Evolutionary conservation across 2,888 invertebrate genomes (phyloP).

Genomic region (Drosophila mimica): DNA sequence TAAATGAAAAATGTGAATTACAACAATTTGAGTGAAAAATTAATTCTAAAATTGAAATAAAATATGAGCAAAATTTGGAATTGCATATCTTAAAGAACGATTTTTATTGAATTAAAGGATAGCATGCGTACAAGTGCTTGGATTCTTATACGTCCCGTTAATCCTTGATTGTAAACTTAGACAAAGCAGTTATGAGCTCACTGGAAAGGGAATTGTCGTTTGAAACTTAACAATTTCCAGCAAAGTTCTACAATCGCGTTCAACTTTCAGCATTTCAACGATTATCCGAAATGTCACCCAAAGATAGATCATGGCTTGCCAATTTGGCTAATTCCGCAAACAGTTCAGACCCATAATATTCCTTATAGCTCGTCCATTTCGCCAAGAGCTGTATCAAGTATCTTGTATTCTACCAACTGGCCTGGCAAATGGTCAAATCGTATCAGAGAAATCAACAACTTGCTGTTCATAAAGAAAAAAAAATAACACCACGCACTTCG

Average conservation of each 20-base stretch:
- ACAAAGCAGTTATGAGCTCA: background rate
- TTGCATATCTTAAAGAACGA: background rate
- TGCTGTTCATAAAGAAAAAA: background rate
- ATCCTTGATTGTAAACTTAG: background rate
- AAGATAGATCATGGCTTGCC: background rate
- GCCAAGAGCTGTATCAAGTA: background rate
- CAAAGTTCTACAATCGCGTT: background rate
- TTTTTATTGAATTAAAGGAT: background rate
- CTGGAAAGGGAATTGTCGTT: background rate
- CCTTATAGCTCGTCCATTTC: too few species aligned
- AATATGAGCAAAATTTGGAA: slow-evolving; percentile 1
- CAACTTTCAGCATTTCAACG: background rate
- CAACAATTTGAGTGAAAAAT: slow-evolving; percentile 10
- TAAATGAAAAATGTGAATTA: slow-evolving; percentile 8
- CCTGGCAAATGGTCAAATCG: background rate
- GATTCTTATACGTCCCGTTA: background rate
- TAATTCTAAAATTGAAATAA: slow-evolving; percentile 10
- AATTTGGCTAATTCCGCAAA: background rate
- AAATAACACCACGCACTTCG: background rate
- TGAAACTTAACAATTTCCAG: background rate
- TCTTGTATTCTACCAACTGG: background rate
- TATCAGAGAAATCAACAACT: background rate
- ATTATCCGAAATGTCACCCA: too few species aligned
- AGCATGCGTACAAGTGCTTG: background rate
- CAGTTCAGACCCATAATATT: background rate